A percentile compares a stretch with the other conserved stretches of the same genome.
phyloP scores from a whole-genome alignment of 1,140 invertebrate species.

The Battus philenor region DNA sequence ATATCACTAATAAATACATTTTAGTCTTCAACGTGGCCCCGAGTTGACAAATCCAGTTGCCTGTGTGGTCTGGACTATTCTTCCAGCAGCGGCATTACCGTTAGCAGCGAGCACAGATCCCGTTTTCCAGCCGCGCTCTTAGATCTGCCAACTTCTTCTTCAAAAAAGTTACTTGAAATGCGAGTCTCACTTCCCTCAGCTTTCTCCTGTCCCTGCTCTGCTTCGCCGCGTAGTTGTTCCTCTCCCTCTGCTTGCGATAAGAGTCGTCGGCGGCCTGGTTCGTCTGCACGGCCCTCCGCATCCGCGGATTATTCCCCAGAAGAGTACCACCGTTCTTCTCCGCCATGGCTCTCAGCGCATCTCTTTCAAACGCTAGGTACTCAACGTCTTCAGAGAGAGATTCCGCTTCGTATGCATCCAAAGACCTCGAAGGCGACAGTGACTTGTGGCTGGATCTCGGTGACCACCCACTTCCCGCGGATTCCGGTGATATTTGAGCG shows the following conservation, averaged over 20 bases:
- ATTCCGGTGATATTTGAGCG: constrained; percentile 21
- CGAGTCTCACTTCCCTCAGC: constrained; percentile 94
- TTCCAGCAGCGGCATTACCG: constrained; percentile 12
- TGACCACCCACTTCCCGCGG: constrained; percentile 16
- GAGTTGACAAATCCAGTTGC: too few species aligned
- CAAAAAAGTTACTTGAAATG: constrained; percentile 86
- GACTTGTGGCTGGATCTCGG: not conserved
- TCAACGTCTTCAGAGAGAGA: constrained; percentile 26
- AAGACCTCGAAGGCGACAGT: constrained; percentile 11
- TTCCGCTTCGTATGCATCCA: constrained; percentile 21
- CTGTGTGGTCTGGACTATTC: not conserved
- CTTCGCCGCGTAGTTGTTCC: constrained; percentile 97
- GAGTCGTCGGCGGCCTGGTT: constrained; percentile 78
- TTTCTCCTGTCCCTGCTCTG: constrained; percentile 91
- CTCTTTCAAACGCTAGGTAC: constrained; percentile 34
- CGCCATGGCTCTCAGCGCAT: constrained; percentile 39
- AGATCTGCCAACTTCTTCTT: constrained; percentile 33
- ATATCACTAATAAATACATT: too few species aligned
- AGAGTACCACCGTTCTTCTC: constrained; percentile 44
- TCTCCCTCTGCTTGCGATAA: constrained; percentile 91
- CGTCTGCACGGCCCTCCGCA: constrained; percentile 69
- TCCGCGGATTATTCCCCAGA: constrained; percentile 40
- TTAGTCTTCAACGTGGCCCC: too few species aligned
- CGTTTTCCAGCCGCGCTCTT: constrained; percentile 15
- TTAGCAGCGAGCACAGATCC: constrained; percentile 20